Evolutionary conservation across 2,797 vertebrate genomes (phyloP).

Genomic region (Graptemys geographica): DNA sequence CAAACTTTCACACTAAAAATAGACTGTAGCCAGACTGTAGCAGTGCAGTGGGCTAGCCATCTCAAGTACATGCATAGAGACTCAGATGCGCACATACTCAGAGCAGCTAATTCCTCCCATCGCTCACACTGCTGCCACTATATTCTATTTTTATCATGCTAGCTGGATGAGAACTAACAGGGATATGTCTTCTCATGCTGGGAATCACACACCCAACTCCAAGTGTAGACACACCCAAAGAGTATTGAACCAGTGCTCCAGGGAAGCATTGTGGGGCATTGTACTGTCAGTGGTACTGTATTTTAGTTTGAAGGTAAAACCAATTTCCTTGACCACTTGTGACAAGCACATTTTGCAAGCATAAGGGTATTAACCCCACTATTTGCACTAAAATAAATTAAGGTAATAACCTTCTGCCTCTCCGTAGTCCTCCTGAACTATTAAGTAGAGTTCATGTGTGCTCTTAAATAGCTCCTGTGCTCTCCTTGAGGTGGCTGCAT

Average conservation of each 20-base stretch:
- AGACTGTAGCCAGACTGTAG: not conserved
- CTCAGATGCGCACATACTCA: not conserved
- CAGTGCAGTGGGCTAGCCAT: not conserved
- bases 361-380: not conserved
- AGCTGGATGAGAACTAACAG: not conserved
- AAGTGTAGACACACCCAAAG: not conserved
- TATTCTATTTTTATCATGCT: not conserved
- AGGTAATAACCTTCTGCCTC: not conserved
- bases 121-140: not conserved
- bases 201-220: not conserved
- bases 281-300: not conserved
- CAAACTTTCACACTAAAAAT: not conserved
- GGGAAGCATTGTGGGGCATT: not conserved
- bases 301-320: not conserved
- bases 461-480: not conserved
- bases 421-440: not conserved
- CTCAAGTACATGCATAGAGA: not conserved
- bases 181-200: not conserved
- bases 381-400: rapidly evolving
- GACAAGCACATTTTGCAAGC: rapidly evolving
- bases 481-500: not conserved
- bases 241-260: not conserved
- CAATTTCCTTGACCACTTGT: rapidly evolving
- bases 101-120: not conserved
- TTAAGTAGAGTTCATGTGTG: not conserved